These are phyloP conservation scores for Heterotis niloticus DNA, from an alignment of 2,113 vertebrate species.

Conservation along the genomic window DNA sequence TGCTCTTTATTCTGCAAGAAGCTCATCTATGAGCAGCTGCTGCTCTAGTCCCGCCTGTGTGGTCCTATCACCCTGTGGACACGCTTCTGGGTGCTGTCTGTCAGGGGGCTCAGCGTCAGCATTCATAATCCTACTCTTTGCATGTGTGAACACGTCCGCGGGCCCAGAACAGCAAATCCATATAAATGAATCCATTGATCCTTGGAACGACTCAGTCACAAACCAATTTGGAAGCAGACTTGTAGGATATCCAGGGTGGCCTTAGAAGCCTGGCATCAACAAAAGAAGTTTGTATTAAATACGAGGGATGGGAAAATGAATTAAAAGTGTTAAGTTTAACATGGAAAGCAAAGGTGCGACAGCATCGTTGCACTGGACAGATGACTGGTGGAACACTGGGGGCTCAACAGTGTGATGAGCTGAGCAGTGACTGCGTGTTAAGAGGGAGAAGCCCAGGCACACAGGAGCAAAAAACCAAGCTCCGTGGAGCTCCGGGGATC, in stretches of 20 bases:
- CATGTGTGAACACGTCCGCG: conserved; percentile 73
- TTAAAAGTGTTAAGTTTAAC: neutral
- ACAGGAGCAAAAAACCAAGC: neutral
- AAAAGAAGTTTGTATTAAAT: conserved; percentile 61
- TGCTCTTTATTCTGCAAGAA: neutral
- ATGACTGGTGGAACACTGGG: too few species aligned
- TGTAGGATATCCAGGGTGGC: conserved; percentile 71
- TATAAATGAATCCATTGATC: conserved; percentile 85
- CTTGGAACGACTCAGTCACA: conserved; percentile 66
- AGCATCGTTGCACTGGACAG: neutral
- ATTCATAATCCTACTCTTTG: conserved; percentile 71
- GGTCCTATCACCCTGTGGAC: conserved; percentile 21
- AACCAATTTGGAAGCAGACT: conserved; percentile 72
- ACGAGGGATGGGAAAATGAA: conserved; percentile 33
- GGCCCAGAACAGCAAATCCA: conserved; percentile 62
- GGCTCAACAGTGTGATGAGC: neutral
- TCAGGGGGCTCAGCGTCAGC: conserved; percentile 59
- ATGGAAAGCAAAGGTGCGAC: neutral
- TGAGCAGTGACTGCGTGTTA: neutral
- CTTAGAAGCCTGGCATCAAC: conserved; percentile 57
- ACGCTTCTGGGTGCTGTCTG: conserved; percentile 48
- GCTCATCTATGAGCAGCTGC: too few species aligned
- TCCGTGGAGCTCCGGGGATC: neutral
- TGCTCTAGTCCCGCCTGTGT: too few species aligned
- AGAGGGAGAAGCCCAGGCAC: too few species aligned